A percentile compares a stretch with the other conserved stretches of the same genome.
Evolutionary conservation across 2,113 vertebrate genomes (phyloP).

Genomic region (Coregonus clupeaformis): DNA sequence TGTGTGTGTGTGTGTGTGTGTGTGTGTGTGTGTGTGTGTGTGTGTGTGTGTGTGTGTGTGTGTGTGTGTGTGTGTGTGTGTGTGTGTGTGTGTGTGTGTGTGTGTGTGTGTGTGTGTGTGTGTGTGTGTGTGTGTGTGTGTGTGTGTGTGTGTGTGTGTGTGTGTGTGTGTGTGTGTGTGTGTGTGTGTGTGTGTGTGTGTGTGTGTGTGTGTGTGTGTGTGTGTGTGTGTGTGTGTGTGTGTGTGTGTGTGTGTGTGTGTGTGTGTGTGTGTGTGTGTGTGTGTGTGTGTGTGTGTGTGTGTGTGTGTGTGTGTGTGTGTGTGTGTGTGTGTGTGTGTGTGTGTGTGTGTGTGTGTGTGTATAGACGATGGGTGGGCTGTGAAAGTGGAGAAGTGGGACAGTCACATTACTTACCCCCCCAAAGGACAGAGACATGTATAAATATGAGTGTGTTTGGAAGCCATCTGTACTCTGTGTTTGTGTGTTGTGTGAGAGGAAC

Average conservation of each 20-base stretch:
- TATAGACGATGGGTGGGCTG: background rate
- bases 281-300: background rate
- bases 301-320: background rate
- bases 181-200: background rate
- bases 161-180: background rate
- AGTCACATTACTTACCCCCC: background rate
- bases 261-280: background rate
- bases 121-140: conserved; percentile 1
- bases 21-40: background rate
- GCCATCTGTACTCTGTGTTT: conserved; percentile 8
- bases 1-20: background rate
- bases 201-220: too few relatives aligned
- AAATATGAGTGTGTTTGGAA: background rate
- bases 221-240: background rate
- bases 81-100: background rate
- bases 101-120: background rate
- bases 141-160: background rate
- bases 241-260: background rate
- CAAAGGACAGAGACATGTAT: background rate
- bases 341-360: background rate
- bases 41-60: background rate
- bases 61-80: background rate
- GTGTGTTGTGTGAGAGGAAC: conserved; percentile 31
- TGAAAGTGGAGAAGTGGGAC: background rate
- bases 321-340: conserved; percentile 1